phyloP scores from a whole-genome alignment of 2,113 vertebrate genomes.

The Pungitius pungitius region DNA sequence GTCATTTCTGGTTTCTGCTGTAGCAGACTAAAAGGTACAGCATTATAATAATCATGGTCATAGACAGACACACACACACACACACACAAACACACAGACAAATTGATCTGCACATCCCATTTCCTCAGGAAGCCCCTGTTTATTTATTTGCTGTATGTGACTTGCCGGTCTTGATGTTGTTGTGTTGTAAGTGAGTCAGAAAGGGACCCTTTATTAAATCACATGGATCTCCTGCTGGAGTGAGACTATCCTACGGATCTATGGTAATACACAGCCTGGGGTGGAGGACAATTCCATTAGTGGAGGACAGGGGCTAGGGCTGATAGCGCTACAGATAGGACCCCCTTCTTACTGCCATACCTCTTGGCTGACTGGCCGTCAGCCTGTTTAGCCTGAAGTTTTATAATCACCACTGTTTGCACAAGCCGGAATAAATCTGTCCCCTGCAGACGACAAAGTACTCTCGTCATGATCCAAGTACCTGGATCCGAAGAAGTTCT shows the following conservation, averaged over 20 bases:
- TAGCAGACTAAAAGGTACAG: conserved; percentile 37
- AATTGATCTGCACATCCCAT: conserved; percentile 51
- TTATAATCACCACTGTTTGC: conserved; percentile 68
- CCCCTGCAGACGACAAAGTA: conserved; percentile 14
- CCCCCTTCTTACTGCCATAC: conserved; percentile 45
- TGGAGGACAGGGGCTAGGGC: conserved; percentile 69
- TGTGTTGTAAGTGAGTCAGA: conserved; percentile 72
- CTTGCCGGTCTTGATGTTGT: conserved; percentile 67
- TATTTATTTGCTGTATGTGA: conserved; percentile 75
- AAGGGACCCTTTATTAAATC: conserved; percentile 78
- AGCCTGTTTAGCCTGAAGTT: conserved; percentile 58
- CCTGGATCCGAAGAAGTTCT: conserved; percentile 20
- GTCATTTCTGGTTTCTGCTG: conserved; percentile 31
- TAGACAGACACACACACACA: conserved; percentile 19
- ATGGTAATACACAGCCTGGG: conserved; percentile 75
- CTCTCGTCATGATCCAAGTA: conserved; percentile 13
- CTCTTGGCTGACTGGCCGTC: conserved; percentile 61
- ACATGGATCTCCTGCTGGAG: conserved; percentile 67
- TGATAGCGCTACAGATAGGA: conserved; percentile 77
- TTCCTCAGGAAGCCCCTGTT: conserved; percentile 56
- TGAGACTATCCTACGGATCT: conserved; percentile 81
- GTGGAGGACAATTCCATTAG: conserved; percentile 82
- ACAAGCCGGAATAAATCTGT: conserved; percentile 56
- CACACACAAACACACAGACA: conserved; percentile 25
- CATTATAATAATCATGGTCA: conserved; percentile 65